Evolutionary conservation across 2,797 vertebrate species (phyloP).

Genomic region (Crenichthys baileyi): DNA sequence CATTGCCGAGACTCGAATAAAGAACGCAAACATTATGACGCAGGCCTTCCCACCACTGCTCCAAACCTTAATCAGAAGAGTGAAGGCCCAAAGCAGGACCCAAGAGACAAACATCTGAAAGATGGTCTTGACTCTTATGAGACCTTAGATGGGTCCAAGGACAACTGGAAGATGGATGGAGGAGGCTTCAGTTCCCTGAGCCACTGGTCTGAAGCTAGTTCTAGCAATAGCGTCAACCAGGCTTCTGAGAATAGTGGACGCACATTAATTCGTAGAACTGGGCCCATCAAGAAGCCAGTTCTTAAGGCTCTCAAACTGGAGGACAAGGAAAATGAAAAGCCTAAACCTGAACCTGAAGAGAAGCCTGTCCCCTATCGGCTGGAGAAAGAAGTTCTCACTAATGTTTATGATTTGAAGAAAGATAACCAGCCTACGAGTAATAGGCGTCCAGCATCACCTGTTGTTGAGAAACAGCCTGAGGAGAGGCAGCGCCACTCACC

Average conservation of each 20-base stretch:
- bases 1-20: conserved; percentile 81
- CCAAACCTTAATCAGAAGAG: conserved; percentile 76
- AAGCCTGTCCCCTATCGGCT: conserved; percentile 83
- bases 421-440: conserved; percentile 76
- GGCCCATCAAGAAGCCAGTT: conserved; percentile 97
- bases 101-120: conserved; percentile 81
- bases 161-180: conserved; percentile 89
- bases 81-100: conserved; percentile 84
- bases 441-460: conserved; percentile 74
- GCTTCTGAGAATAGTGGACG: conserved; percentile 86
- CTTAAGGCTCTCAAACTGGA: conserved; percentile 98
- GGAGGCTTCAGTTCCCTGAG: conserved; percentile 63
- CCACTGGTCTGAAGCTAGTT: conserved; percentile 84
- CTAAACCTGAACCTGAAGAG: conserved; percentile 88
- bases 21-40: conserved; percentile 84
- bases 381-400: conserved; percentile 86
- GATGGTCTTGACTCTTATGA: conserved; percentile 75
- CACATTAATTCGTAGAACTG: conserved; percentile 86
- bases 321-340: conserved; percentile 95
- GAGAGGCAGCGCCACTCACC: conserved; percentile 70
- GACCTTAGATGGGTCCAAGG: conserved; percentile 75
- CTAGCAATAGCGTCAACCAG: conserved; percentile 76
- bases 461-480: conserved; percentile 81
- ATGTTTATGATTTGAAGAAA: conserved; percentile 85
- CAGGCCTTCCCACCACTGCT: conserved; percentile 74